A percentile compares a stretch with the other conserved stretches of the same genome.
phyloP scores from a whole-genome alignment of 2,797 vertebrate genomes.

The Pteropus rufus region DNA sequence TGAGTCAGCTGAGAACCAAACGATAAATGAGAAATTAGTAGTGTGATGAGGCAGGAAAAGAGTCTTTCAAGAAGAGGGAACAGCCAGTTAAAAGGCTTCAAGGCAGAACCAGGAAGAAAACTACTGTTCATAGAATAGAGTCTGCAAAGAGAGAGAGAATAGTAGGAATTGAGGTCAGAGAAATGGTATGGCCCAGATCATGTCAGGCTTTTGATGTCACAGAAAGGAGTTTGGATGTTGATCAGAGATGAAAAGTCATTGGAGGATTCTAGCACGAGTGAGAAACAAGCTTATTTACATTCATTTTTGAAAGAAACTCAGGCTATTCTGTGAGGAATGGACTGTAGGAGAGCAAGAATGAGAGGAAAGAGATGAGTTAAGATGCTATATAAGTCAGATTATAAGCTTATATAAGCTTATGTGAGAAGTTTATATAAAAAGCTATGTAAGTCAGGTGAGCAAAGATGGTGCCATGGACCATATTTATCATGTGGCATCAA shows the following conservation, averaged over 20 bases:
- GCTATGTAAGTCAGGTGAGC: neutral
- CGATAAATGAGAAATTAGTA: neutral
- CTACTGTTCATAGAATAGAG: fast-evolving
- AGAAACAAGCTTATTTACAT: neutral
- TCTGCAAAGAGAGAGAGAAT: neutral
- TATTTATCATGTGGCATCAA: too few species aligned
- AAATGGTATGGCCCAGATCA: neutral
- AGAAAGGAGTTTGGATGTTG: neutral
- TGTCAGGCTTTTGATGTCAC: neutral
- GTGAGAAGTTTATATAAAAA: neutral
- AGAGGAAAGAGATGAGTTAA: neutral
- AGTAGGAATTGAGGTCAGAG: neutral
- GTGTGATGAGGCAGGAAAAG: neutral
- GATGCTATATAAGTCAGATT: neutral
- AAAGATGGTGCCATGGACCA: neutral
- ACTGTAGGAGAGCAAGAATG: neutral
- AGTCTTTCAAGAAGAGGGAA: neutral
- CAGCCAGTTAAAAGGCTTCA: neutral
- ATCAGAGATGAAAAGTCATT: neutral
- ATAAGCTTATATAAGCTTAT: neutral
- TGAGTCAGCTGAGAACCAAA: neutral
- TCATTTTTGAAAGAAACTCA: neutral
- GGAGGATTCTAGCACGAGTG: neutral
- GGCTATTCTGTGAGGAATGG: neutral
- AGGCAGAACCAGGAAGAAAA: neutral